Conservation (phyloP, 2,797 vertebrate genomes). For the Calcarius lapponicus region DNA sequence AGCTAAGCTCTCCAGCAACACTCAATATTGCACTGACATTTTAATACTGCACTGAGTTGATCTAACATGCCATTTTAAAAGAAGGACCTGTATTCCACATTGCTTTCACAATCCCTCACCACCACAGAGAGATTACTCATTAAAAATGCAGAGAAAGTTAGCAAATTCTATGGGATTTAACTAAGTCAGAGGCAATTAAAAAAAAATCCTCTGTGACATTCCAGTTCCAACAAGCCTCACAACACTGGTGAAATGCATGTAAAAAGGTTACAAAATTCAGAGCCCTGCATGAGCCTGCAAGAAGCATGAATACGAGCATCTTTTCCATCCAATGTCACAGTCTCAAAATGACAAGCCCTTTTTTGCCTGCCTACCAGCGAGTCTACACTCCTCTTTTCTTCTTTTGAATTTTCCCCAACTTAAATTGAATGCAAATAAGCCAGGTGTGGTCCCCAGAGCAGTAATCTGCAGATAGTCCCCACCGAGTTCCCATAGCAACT, state of each 20-base stretch:
- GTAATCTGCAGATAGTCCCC: slow-evolving; percentile 59
- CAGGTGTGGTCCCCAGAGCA: slow-evolving; percentile 75
- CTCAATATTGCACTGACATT: slow-evolving; percentile 15
- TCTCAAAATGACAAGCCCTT: slow-evolving; percentile 55
- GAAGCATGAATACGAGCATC: neutral
- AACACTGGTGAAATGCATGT: neutral
- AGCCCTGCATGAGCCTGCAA: neutral
- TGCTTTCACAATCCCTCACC: neutral
- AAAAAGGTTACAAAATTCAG: slow-evolving; percentile 19
- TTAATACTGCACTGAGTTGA: slow-evolving; percentile 3
- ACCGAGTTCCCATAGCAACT: slow-evolving; percentile 74
- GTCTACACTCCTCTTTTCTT: slow-evolving; percentile 48
- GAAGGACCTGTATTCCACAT: neutral
- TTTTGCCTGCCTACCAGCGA: slow-evolving; percentile 22
- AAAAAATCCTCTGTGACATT: neutral
- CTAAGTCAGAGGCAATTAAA: neutral
- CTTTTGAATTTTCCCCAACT: slow-evolving; percentile 71
- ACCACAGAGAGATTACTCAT: neutral
- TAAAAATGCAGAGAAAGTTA: slow-evolving; percentile 10
- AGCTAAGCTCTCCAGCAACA: slow-evolving; percentile 3
- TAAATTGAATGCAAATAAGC: slow-evolving; percentile 76
- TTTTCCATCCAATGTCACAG: slow-evolving; percentile 30
- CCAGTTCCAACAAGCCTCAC: neutral
- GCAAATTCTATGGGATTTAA: neutral
- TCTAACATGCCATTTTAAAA: slow-evolving; percentile 1